Conservation (phyloP, 2,113 vertebrate genomes). For the Corapipo altera region DNA sequence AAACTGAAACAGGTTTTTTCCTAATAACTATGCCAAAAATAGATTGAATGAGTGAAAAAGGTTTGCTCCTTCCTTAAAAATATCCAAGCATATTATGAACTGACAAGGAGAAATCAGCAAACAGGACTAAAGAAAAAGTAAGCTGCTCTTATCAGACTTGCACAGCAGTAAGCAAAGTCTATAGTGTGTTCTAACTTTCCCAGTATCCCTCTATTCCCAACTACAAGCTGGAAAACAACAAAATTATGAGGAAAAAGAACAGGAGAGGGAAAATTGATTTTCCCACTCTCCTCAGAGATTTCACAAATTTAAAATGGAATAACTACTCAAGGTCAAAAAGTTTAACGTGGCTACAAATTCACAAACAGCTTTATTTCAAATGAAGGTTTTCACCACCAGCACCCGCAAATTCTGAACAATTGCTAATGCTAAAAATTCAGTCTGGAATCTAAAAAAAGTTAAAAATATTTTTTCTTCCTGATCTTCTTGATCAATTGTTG, state of each 20-base stretch:
- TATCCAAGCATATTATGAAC: neutral
- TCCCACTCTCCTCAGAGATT: neutral
- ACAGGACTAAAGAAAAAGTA: neutral
- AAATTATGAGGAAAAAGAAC: neutral
- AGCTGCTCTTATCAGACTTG: neutral
- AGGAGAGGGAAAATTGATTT: accelerated
- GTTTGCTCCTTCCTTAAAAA: neutral
- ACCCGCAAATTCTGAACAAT: neutral
- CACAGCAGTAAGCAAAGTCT: neutral
- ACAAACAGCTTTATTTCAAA: neutral
- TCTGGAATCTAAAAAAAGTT: neutral
- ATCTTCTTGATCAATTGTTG: neutral
- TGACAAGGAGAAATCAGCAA: neutral
- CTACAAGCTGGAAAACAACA: neutral
- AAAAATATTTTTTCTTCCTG: neutral
- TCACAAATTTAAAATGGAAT: neutral
- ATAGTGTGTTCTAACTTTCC: too few relatives aligned
- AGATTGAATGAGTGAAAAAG: neutral
- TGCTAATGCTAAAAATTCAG: neutral
- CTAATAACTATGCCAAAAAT: neutral
- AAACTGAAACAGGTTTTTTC: neutral
- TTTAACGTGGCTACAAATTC: neutral
- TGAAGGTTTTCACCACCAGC: neutral
- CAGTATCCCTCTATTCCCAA: neutral
- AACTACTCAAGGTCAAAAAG: neutral